phyloP scores from a whole-genome alignment of 1,140 invertebrate genomes.

The Pseudomyrmex gracilis region DNA sequence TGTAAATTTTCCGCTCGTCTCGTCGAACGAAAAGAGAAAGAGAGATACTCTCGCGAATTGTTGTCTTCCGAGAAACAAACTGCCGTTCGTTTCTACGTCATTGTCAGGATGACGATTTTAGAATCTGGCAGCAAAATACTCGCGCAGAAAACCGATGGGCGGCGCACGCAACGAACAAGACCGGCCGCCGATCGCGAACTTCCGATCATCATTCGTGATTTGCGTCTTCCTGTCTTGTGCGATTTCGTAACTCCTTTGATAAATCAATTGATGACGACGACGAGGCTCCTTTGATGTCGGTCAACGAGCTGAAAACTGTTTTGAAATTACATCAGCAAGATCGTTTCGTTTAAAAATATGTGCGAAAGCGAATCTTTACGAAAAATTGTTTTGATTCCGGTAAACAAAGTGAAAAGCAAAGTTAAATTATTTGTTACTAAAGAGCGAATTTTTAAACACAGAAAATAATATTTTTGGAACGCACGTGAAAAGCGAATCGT shows the following conservation, averaged over 20 bases:
- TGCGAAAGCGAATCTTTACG: too few species aligned
- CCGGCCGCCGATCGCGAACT: constrained; percentile 37
- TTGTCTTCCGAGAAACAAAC: constrained; percentile 55
- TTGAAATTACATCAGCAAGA: too few species aligned
- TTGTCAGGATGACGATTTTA: constrained; percentile 82
- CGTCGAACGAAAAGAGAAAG: neutral
- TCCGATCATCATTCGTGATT: constrained; percentile 61
- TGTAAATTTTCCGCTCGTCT: constrained; percentile 2
- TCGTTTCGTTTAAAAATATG: too few species aligned
- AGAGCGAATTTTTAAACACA: too few species aligned
- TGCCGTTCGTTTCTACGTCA: constrained; percentile 77
- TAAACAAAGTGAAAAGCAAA: too few species aligned
- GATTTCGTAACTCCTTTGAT: constrained; percentile 1
- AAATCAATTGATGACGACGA: neutral
- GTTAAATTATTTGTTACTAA: too few species aligned
- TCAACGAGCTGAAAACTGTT: neutral
- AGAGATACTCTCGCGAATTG: constrained; percentile 38
- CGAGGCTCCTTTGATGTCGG: neutral
- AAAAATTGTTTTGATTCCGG: too few species aligned
- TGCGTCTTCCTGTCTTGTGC: constrained; percentile 15
- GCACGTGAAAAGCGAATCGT: too few species aligned
- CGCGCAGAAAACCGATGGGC: constrained; percentile 54
- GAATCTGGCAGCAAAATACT: constrained; percentile 75
- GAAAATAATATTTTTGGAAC: too few species aligned
- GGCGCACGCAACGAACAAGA: constrained; percentile 48